These are phyloP conservation scores for Willowsia nigromaculata DNA, from an alignment of 2,888 invertebrate genomes.

Conservation along the genomic window DNA sequence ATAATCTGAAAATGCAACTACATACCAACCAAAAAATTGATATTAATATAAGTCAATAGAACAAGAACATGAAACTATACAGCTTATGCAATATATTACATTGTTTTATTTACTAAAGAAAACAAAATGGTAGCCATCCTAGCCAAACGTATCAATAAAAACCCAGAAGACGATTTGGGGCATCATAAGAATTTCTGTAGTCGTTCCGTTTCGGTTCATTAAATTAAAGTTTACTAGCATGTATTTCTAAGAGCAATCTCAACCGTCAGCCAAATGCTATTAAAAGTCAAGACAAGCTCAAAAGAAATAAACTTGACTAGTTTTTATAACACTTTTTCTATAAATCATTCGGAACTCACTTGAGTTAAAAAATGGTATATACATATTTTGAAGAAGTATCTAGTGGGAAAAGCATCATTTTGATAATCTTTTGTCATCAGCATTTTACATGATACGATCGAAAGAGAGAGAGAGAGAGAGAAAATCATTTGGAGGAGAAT, in stretches of 20 bases:
- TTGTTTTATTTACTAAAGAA: not conserved
- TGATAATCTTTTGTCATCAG: not conserved
- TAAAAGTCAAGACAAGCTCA: no score
- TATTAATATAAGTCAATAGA: no score
- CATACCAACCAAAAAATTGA: no score
- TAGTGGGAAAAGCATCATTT: not conserved
- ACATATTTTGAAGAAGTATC: no score
- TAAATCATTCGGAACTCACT: conserved; percentile 60
- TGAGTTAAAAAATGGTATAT: no score
- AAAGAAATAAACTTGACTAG: not conserved
- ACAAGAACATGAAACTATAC: no score
- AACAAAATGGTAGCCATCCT: not conserved
- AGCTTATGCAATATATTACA: no score
- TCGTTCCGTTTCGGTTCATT: not conserved
- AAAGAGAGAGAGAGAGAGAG: not conserved
- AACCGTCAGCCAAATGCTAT: not conserved
- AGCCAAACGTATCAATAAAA: not conserved
- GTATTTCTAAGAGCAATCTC: not conserved
- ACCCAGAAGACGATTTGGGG: not conserved
- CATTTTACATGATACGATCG: not conserved
- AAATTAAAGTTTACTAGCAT: not conserved
- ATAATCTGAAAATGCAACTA: no score
- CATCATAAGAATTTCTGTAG: not conserved
- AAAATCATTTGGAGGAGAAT: not conserved
- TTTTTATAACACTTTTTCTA: conserved; percentile 20